These are phyloP conservation scores for Tautogolabrus adspersus DNA, from an alignment of 2,113 vertebrate species.

Conservation along the genomic window DNA sequence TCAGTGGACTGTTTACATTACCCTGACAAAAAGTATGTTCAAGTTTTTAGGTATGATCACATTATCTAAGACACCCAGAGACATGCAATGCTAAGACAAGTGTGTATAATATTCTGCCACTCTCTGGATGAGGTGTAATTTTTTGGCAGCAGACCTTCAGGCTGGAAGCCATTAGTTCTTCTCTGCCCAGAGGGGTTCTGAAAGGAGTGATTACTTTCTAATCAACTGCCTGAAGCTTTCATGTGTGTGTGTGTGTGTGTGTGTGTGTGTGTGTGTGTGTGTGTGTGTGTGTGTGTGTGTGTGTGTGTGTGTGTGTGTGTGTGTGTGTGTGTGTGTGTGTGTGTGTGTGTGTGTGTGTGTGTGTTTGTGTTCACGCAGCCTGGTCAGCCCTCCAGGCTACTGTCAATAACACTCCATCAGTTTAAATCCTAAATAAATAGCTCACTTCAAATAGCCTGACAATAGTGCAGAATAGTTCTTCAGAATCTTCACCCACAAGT, in stretches of 20 bases:
- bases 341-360: conserved; percentile 1
- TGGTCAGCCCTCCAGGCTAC: not conserved
- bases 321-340: conserved; percentile 27
- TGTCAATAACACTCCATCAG: conserved; percentile 10
- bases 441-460: not conserved
- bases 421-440: conserved; percentile 18
- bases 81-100: too few relatives aligned
- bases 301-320: conserved; percentile 17
- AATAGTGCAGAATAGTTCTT: not conserved
- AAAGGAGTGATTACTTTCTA: conserved; percentile 56
- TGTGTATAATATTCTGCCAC: conserved; percentile 1
- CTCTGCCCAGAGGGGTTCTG: conserved; percentile 16
- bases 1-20: too few relatives aligned
- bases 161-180: conserved; percentile 52
- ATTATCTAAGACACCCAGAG: too few relatives aligned
- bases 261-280: conserved; percentile 26
- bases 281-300: conserved; percentile 8
- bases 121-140: conserved; percentile 18
- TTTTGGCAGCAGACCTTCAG: conserved; percentile 28
- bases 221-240: conserved; percentile 57
- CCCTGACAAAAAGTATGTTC: too few relatives aligned
- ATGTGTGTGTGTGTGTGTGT: conserved; percentile 37
- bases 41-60: too few relatives aligned
- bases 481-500: not conserved
- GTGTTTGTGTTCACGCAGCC: too few relatives aligned